Percentiles rank a stretch among this genome's conserved stretches.
Conservation (phyloP, 2,113 vertebrate species). For the Coptodon bakossiorum region DNA sequence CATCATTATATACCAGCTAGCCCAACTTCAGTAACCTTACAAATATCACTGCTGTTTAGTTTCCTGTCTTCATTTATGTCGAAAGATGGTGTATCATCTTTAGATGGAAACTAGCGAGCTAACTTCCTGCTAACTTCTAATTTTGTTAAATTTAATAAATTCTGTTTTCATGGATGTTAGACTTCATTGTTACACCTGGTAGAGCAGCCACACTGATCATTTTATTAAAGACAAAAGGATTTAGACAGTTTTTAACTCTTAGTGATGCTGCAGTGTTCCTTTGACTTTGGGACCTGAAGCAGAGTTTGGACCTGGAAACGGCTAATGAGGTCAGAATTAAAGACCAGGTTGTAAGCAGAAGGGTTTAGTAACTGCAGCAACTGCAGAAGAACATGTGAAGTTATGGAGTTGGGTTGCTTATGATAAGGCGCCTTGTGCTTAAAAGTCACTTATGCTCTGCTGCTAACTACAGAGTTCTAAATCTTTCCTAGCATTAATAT, state of each 20-base stretch:
- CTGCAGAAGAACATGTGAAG: background rate
- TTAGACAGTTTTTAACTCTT: background rate
- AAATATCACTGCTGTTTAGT: background rate
- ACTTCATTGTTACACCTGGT: background rate
- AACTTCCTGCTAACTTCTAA: background rate
- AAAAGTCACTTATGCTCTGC: background rate
- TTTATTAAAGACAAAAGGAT: background rate
- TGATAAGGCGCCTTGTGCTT: fast-evolving
- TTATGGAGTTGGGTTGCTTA: background rate
- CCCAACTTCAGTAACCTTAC: background rate
- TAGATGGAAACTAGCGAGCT: fast-evolving
- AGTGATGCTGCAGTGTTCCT: background rate
- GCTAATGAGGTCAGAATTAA: background rate
- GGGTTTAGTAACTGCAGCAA: background rate
- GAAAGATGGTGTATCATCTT: background rate
- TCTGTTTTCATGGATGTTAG: background rate
- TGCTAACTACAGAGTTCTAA: background rate
- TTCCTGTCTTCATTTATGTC: background rate
- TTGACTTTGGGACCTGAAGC: background rate
- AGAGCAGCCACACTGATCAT: background rate
- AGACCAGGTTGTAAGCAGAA: background rate
- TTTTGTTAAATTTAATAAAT: background rate
- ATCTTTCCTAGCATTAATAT: background rate
- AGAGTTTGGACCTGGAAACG: background rate
- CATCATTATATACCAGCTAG: background rate